Evolutionary conservation across 2,888 invertebrate species (phyloP).

Genomic region (Drosophila anceps): DNA sequence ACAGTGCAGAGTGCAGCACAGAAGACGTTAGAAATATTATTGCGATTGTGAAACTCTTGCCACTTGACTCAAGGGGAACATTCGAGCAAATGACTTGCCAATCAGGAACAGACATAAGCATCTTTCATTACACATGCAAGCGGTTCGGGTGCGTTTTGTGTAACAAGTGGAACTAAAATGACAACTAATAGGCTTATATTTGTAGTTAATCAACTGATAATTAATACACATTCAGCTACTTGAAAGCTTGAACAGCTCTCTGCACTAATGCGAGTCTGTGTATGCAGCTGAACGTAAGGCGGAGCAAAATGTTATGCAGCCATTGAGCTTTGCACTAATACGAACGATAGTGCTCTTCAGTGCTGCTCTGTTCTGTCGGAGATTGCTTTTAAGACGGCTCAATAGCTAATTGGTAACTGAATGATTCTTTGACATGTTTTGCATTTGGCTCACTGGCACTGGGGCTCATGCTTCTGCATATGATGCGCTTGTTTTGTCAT

Average conservation of each 20-base stretch:
- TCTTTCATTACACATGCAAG: neutral
- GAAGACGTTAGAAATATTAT: neutral
- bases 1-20: neutral
- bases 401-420: slow-evolving; percentile 36
- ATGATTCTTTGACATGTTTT: slow-evolving; percentile 8
- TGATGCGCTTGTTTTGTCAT: slow-evolving; percentile 9
- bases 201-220: slow-evolving; percentile 11
- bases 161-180: slow-evolving; percentile 4
- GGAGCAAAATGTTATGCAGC: neutral
- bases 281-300: neutral
- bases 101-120: slow-evolving; percentile 3
- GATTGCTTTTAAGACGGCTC: neutral
- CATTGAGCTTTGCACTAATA: neutral
- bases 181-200: slow-evolving; percentile 15
- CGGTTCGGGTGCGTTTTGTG: neutral
- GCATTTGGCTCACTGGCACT: slow-evolving; percentile 9
- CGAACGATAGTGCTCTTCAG: neutral
- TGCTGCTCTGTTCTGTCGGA: neutral
- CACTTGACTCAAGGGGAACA: neutral
- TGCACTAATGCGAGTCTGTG: neutral
- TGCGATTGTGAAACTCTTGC: neutral
- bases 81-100: neutral
- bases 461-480: slow-evolving; percentile 5
- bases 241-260: neutral
- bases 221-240: slow-evolving; percentile 1